Evolutionary conservation across 1,140 invertebrate species (phyloP).

Genomic region (Bombus cullumanus): DNA sequence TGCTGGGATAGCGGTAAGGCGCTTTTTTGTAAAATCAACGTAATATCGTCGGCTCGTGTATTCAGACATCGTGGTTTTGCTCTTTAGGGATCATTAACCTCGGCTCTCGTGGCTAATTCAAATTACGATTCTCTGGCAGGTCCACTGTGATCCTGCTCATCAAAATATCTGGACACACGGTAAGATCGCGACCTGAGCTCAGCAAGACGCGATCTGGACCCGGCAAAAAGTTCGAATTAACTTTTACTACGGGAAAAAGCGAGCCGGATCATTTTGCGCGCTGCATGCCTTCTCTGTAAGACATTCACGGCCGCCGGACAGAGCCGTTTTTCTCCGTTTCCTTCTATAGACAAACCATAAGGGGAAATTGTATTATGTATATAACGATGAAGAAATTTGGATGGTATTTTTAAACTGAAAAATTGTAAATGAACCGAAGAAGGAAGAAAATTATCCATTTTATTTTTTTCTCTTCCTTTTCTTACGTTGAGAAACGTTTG

Average conservation of each 20-base stretch:
- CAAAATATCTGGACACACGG: slow-evolving; percentile 80
- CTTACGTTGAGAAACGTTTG: no score
- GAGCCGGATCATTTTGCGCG: slow-evolving; percentile 36
- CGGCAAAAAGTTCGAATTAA: slow-evolving; percentile 72
- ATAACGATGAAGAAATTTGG: neutral
- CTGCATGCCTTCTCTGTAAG: slow-evolving; percentile 40
- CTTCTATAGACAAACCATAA: neutral
- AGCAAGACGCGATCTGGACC: slow-evolving; percentile 8
- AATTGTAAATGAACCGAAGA: no score
- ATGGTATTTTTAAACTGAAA: no score
- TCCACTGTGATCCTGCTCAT: slow-evolving; percentile 73
- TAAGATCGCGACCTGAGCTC: slow-evolving; percentile 10
- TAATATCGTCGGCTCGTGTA: slow-evolving; percentile 66
- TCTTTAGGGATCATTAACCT: slow-evolving; percentile 80
- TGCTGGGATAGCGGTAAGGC: slow-evolving; percentile 34
- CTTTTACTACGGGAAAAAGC: slow-evolving; percentile 75
- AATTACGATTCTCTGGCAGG: slow-evolving; percentile 76
- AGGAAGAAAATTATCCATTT: no score
- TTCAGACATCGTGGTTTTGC: slow-evolving; percentile 63
- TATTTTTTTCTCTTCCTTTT: no score
- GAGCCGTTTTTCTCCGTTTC: slow-evolving; percentile 24
- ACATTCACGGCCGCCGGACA: slow-evolving; percentile 16
- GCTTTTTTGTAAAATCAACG: slow-evolving; percentile 61
- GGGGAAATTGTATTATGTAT: neutral
- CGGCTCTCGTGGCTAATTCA: slow-evolving; percentile 81